Evolutionary conservation across 2,797 vertebrate species (phyloP).

Genomic region (Gallirallus australis): DNA sequence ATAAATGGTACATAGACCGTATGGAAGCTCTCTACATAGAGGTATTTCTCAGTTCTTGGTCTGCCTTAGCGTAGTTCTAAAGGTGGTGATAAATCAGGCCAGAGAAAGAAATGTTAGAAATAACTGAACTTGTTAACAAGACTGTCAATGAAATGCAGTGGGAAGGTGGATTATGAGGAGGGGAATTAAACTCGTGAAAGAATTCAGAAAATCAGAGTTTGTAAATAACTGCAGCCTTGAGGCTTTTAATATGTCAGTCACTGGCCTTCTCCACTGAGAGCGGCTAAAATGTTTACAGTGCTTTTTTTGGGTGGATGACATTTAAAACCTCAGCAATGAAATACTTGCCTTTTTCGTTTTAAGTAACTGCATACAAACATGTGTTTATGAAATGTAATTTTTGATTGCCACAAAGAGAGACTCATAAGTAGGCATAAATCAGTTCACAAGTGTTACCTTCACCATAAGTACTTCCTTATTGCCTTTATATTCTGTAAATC

Average conservation of each 20-base stretch:
- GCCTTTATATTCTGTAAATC: background rate
- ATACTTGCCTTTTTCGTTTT: slow-evolving; percentile 17
- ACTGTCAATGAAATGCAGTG: background rate
- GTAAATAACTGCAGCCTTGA: slow-evolving; percentile 34
- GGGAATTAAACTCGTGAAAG: background rate
- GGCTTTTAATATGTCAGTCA: slow-evolving; percentile 45
- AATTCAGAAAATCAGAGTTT: slow-evolving; percentile 37
- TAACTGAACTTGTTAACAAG: background rate
- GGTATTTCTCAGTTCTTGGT: slow-evolving; percentile 1
- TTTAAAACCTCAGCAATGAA: slow-evolving; percentile 40
- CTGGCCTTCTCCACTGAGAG: background rate
- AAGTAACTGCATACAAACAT: slow-evolving; percentile 7
- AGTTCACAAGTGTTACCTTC: background rate
- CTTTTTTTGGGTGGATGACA: slow-evolving; percentile 28
- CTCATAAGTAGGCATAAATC: background rate
- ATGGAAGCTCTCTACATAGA: background rate
- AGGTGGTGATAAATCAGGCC: background rate
- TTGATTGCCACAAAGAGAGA: background rate
- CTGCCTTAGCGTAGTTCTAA: background rate
- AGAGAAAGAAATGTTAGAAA: background rate
- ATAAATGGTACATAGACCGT: background rate
- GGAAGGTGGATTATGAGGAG: background rate
- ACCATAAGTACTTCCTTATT: background rate
- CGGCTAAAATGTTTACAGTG: slow-evolving; percentile 31
- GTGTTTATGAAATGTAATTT: slow-evolving; percentile 46